Base-by-base conservation (phyloP, 2,888 invertebrate species). In the Meteorus cinctellus region DNA sequence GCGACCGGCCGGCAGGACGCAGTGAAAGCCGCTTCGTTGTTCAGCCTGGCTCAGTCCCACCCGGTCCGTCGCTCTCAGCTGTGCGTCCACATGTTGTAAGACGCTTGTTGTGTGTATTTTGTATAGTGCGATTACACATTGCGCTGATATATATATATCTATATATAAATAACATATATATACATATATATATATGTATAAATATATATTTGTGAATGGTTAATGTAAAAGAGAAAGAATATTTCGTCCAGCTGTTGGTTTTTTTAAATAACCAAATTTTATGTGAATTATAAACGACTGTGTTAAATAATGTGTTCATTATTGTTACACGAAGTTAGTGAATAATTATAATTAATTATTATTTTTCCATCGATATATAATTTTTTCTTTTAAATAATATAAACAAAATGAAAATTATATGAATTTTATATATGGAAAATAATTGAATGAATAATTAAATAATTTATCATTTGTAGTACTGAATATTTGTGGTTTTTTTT, bases 31-130 rank as follows among this genome's bases (percentile, higher is more conserved):
- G 86, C 85, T 78, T 82, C 79, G 81, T 81, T 75, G 75, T 77
- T 80, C 82, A 82, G 74, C 82, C 77, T 65, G 55, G 51, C 83
- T 80, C 85, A 86, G 86, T 87, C 85, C 85, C 83, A 82, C 86
- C 85, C 87, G 86, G 86, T 86, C 81, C 84, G 55, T 55, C 55
- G 86, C 86, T 76, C 69, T 86, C 88, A 87, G 88, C 88, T 87
- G 87, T 87, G 87, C 86, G 85, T 86, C 86, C 86, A 86, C 82
- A 84, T 86, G 86, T 85, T 83, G 84, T 76, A 81, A 79, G 69
- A 51, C 48, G 51, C n/a, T 51, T 41, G 65, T 65, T 65, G 65
- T 65, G 65, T 55, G 55, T 55, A 55, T 19, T 69, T 69, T 69
- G 19, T 69, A 55, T 48, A 45, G 19, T 65, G 41, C 65, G 19